phyloP scores from a whole-genome alignment of 1,140 invertebrate genomes.

The Diachasmimorpha longicaudata region DNA sequence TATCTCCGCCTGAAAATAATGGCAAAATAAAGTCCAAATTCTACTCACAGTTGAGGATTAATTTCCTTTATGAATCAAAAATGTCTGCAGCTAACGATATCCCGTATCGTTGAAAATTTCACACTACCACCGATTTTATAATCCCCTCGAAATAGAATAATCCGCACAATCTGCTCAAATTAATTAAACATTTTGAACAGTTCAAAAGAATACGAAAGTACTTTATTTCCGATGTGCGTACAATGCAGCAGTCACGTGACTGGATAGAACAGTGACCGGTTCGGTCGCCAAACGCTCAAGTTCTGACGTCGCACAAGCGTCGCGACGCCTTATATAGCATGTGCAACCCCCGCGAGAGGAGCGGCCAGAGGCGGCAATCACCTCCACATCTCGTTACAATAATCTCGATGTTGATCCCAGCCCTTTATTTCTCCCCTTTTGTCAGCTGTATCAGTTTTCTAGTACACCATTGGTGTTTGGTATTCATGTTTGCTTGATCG shows the following conservation, averaged over 20 bases:
- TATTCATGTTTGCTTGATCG: too few relatives aligned
- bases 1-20: too few relatives aligned
- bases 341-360: background rate
- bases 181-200: background rate
- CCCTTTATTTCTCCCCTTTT: background rate
- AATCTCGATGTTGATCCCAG: background rate
- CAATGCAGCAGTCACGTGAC: background rate
- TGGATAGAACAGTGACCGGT: background rate
- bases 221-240: background rate
- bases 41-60: background rate
- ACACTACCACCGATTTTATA: background rate
- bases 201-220: background rate
- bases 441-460: background rate
- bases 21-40: background rate
- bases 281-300: slow-evolving; percentile 7
- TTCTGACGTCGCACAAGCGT: slow-evolving; percentile 21
- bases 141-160: background rate
- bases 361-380: background rate
- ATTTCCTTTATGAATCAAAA: background rate
- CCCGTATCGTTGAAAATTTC: background rate
- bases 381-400: background rate
- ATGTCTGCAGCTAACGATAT: background rate
- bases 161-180: background rate
- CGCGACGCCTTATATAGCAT: slow-evolving; percentile 28
- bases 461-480: too few relatives aligned